Evolutionary conservation across 2,113 vertebrate genomes (phyloP).

Genomic region (Rhinichthys klamathensis): DNA sequence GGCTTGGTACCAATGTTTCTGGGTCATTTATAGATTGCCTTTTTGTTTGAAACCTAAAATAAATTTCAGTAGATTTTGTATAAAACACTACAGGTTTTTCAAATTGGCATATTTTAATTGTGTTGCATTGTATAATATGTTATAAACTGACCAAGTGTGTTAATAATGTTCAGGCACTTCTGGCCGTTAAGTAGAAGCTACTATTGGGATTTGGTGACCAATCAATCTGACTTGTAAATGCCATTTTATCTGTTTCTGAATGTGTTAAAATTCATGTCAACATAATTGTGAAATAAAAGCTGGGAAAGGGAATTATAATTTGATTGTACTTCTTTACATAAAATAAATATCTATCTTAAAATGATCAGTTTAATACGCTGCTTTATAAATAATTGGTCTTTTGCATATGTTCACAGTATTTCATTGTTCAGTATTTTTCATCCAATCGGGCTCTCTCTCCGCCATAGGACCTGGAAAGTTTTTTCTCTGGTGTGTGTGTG

Average conservation of each 20-base stretch:
- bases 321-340: neutral
- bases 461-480: too few species aligned
- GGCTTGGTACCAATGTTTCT: constrained; percentile 35
- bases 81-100: constrained; percentile 15
- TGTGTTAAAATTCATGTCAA: constrained; percentile 18
- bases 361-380: neutral
- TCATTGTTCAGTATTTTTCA: too few species aligned
- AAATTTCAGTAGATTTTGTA: constrained; percentile 3
- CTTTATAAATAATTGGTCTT: neutral
- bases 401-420: neutral
- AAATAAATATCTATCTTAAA: neutral
- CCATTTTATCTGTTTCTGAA: neutral
- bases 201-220: constrained; percentile 23
- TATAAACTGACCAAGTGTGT: constrained; percentile 2
- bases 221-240: constrained; percentile 20
- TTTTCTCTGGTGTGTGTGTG: too few species aligned
- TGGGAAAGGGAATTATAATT: constrained; percentile 63
- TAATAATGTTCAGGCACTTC: constrained; percentile 18
- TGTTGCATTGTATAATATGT: constrained; percentile 79
- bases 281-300: constrained; percentile 43
- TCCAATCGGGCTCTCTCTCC: too few species aligned
- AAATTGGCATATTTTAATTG: constrained; percentile 77
- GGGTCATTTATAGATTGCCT: neutral
- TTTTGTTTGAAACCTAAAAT: constrained; percentile 9
- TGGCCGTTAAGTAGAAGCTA: neutral